Evolutionary conservation across 2,888 invertebrate species (phyloP).

Genomic region (Synergus laeviventris): DNA sequence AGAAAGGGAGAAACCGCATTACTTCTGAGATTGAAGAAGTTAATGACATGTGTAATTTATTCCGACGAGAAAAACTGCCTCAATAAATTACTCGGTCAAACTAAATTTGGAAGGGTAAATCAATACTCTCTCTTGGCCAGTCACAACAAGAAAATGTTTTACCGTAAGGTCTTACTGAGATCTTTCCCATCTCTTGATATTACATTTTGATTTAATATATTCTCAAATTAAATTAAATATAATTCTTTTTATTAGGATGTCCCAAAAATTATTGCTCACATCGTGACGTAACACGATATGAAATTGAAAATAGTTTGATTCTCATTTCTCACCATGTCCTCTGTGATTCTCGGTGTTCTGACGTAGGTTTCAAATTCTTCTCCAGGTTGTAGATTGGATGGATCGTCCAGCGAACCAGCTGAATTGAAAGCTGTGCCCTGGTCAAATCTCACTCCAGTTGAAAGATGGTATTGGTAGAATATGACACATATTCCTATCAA

Average conservation of each 20-base stretch:
- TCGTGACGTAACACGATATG: slow-evolving; percentile 19
- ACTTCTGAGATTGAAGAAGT: neutral
- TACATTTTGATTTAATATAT: too few relatives aligned
- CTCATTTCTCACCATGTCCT: slow-evolving; percentile 65
- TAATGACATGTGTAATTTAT: neutral
- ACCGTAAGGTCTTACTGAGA: too few relatives aligned
- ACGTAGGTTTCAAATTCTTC: slow-evolving; percentile 61
- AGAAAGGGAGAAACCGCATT: neutral
- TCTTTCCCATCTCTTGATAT: too few relatives aligned
- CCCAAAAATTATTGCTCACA: too few relatives aligned
- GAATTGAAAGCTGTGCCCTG: slow-evolving; percentile 65
- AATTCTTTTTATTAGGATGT: too few relatives aligned
- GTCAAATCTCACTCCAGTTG: slow-evolving; percentile 74
- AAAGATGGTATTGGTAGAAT: slow-evolving; percentile 82
- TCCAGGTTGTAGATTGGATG: slow-evolving; percentile 60
- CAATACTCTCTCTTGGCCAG: neutral
- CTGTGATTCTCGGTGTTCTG: slow-evolving; percentile 60
- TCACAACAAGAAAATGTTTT: neutral
- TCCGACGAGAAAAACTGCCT: neutral
- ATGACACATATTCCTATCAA: slow-evolving; percentile 81
- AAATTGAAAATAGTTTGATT: slow-evolving; percentile 36
- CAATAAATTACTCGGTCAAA: too few relatives aligned
- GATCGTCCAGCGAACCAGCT: slow-evolving; percentile 59
- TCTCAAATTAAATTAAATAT: too few relatives aligned
- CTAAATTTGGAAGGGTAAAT: neutral